A percentile compares a stretch with the other conserved stretches of the same genome.
Conservation (phyloP, 1,140 invertebrate species). For the Tetramorium parvispinum region DNA sequence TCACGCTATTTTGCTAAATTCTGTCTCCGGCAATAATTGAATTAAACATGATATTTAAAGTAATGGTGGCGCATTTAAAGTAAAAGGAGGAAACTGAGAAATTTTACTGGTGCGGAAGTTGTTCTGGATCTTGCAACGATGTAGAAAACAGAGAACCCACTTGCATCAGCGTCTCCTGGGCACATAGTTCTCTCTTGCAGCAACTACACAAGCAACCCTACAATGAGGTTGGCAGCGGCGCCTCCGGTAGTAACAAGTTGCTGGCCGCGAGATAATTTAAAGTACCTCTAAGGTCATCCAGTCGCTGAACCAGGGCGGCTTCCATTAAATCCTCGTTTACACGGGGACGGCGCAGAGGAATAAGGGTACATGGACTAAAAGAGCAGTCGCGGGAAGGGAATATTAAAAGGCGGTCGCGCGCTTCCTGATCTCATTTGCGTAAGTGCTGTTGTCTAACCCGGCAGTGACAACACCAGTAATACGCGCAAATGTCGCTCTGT, state of each 20-base stretch:
- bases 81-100: not conserved
- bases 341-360: not conserved
- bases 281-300: conserved; percentile 67
- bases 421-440: conserved; percentile 73
- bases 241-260: conserved; percentile 57
- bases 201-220: conserved; percentile 22
- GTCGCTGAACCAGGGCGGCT: conserved; percentile 63
- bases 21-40: not conserved
- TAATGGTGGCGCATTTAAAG: conserved; percentile 13
- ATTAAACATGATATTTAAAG: conserved; percentile 30
- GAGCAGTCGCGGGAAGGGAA: conserved; percentile 15
- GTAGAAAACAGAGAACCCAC: conserved; percentile 10
- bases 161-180: conserved; percentile 22
- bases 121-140: conserved; percentile 27
- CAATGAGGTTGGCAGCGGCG: conserved; percentile 15
- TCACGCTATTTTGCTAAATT: not conserved
- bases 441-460: conserved; percentile 69
- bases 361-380: conserved; percentile 31
- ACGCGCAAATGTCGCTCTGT: not conserved
- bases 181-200: conserved; percentile 25
- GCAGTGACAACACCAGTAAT: conserved; percentile 15
- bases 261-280: conserved; percentile 69
- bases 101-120: conserved; percentile 13
- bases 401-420: conserved; percentile 61
- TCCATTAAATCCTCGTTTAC: conserved; percentile 70